Evolutionary conservation across 2,797 vertebrate genomes (phyloP).

Genomic region (Amblyraja radiata): DNA sequence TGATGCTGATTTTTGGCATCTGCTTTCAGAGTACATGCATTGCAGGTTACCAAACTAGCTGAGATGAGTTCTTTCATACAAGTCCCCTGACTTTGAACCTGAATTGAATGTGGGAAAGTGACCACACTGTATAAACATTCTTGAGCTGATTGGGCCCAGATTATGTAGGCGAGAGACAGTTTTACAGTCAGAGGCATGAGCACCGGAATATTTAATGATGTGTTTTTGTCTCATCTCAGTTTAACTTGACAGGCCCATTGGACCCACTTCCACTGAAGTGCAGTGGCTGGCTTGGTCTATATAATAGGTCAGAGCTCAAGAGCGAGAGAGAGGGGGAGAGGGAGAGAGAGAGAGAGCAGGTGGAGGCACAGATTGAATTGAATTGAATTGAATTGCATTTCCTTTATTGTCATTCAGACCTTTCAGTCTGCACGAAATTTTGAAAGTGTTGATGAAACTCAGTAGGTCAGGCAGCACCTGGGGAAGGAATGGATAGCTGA

Average conservation of each 20-base stretch:
- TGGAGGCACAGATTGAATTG: no score
- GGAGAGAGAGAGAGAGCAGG: no score
- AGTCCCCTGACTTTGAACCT: neutral
- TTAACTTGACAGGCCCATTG: neutral
- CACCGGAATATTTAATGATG: neutral
- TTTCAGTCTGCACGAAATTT: no score
- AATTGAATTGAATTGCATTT: no score
- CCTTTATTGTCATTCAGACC: no score
- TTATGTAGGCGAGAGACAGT: neutral
- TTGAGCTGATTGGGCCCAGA: neutral
- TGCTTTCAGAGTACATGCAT: neutral
- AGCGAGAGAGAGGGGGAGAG: no score
- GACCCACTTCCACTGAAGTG: no score
- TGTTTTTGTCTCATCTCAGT: neutral
- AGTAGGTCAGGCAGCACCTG: no score
- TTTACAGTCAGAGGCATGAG: neutral
- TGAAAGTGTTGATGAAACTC: no score
- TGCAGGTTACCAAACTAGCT: neutral
- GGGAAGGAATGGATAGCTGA: no score
- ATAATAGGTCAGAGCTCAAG: no score
- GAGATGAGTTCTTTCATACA: neutral
- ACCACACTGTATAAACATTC: neutral
- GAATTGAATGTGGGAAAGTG: slow-evolving; percentile 1
- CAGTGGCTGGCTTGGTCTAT: no score
- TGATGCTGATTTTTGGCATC: neutral